Base-by-base conservation (phyloP, 2,113 vertebrate species). In the Emydocephalus ijimae region DNA sequence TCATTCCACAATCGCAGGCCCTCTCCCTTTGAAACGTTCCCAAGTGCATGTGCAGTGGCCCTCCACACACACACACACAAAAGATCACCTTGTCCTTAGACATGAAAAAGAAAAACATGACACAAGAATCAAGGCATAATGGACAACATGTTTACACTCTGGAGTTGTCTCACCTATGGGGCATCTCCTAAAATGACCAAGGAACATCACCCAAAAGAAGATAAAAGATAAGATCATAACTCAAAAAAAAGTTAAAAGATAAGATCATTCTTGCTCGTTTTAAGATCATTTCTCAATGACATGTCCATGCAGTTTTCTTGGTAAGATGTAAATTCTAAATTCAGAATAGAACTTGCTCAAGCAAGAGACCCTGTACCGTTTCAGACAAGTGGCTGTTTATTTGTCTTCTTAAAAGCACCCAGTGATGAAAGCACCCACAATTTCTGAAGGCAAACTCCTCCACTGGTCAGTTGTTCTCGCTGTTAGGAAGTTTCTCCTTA, bases 1-100 rank as follows among this genome's bases (percentile, higher is more conserved):
- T 61, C 91, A 87, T 94, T 96, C 96, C 95, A 93, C 94, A 95
- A 24, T 89, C 85, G 48, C 61, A 91, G 90, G 90, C 85, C 9
- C 11, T 48, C 90, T 93, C 43, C 90, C 69, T 4, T 54, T 21
- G 94, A 93, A 95, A 94, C 93, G 89, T 94, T 92, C 89, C 57
- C 15, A 54, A 52, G 59, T 3, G 23, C 12, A 5, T 6, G 5
- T 1, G 26, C 52, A 85, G 24, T 57, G 57, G 86, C 34, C 52
- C n/a, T 0, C 12, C 10, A 34, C 1, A 1, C 34, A 29, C 21
- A 5, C 55, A 20, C 55, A 21, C 20, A 56, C 15, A 20, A 15
- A 20, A 85, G 89, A 93, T 93, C 92, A 57, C 45, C 48, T 93
- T 90, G 57, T 91, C 45, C 88, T 93, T 29, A 85, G 20, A 56